Percentiles rank a stretch among this genome's conserved stretches.
These are phyloP conservation scores for Incurvaria masculella DNA, from an alignment of 2,888 invertebrate genomes.

Conservation along the genomic window DNA sequence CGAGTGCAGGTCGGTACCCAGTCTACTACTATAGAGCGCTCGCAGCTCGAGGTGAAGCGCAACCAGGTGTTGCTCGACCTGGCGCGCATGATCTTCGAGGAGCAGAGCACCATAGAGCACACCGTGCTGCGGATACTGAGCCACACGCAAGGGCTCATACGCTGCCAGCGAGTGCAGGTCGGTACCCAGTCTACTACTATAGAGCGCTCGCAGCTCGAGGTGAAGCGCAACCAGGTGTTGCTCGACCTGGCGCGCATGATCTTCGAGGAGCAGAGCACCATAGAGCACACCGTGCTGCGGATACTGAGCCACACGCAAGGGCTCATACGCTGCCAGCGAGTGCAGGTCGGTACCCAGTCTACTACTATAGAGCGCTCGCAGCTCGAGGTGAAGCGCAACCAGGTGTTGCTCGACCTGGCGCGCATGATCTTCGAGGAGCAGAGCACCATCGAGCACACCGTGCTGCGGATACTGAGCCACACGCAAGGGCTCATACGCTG, in stretches of 20 bases:
- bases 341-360: constrained; percentile 65
- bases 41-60: constrained; percentile 91
- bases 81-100: constrained; percentile 96
- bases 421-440: constrained; percentile 97
- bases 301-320: constrained; percentile 94
- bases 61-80: constrained; percentile 92
- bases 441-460: constrained; percentile 94
- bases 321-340: constrained; percentile 90
- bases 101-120: constrained; percentile 94
- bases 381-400: constrained; percentile 92
- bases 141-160: constrained; percentile 90
- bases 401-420: constrained; percentile 91
- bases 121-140: constrained; percentile 91
- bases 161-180: constrained; percentile 94
- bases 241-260: constrained; percentile 94
- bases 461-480: constrained; percentile 88
- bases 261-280: constrained; percentile 95
- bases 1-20: constrained; percentile 76
- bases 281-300: constrained; percentile 91
- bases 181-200: constrained; percentile 18
- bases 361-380: constrained; percentile 86
- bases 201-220: constrained; percentile 93
- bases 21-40: constrained; percentile 68
- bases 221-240: constrained; percentile 92
- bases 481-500: constrained; percentile 93